Evolutionary conservation across 1,140 invertebrate species (phyloP), one percentile per base, ranked within the genome.

Genomic region (Lordiphosa collinella): DNA sequence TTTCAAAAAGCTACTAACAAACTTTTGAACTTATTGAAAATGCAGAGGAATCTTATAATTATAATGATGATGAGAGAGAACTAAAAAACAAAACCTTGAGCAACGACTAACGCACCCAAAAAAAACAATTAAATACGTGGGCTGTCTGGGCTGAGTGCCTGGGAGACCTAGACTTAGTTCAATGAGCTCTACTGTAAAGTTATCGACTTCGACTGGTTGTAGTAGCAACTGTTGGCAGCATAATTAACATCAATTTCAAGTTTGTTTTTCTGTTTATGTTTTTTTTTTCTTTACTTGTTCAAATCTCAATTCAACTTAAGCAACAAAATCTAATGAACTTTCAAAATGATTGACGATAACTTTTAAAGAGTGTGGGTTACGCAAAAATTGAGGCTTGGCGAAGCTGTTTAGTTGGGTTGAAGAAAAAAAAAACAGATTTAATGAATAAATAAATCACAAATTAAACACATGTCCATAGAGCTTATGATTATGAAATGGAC

Each of bases 211-310:
- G 50, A 58, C 52, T 65, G 46, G 35, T 54, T 63, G 47, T 60
- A 49, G 63, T 56, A 59, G 74, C 74, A 73, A 58, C 69, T 67
- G 53, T 63, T 63, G 67, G 74, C 74, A 68, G 60, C 70, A 80
- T 82, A 80, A 75, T 79, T 80, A 79, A 66, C 75, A 68, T 60
- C 54, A 79, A 79, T 73, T 69, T 72, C 37, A 51, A 32, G 62
- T 56, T 48, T 12, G 40, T 43, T 34, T 57, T 72, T 43, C 48
- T 56, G 11, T 16, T 40, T 46, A 31, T 37, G 31, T 29, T 47
- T 48, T 34, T 47, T 57, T 52, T 32, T 58, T 58, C 56, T 64
- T 64, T 69, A 52, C 41, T 50, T 49, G 43, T 44, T 64, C 46
- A 70, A 66, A 61, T 41, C 25, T 61, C 58, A 67, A 67, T 62